Base-by-base conservation (phyloP, 2,113 vertebrate species). In the Apus apus region DNA sequence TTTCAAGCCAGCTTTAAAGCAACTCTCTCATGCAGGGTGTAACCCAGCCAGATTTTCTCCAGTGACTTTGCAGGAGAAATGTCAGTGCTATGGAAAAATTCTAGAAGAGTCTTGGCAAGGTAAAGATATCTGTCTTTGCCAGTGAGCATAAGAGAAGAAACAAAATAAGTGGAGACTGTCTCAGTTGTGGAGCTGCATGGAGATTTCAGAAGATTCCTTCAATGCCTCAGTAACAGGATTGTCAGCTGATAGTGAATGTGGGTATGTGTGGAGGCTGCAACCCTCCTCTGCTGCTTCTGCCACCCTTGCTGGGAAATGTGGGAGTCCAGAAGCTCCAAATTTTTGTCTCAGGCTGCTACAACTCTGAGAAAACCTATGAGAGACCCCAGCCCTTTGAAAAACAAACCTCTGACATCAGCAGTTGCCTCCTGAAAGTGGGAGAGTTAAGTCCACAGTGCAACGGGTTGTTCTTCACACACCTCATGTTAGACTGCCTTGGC, bases 1-100 rank as follows among this genome's bases (percentile, higher is more conserved):
- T 62, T 87, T 68, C 66, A 72, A 78, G 60, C 18, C 32, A 64
- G 15, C 46, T 90, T 74, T 53, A 29, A 80, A 72, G 13, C 0
- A 0, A 27, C 30, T 58, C n/a, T 67, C 22, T 22, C 7, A 2
- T 6, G 18, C 0, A 1, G 38, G 36, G 13, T 72, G 22, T 76
- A 61, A 34, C 26, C 60, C 40, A 62, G 40, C 15, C 20, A 13
- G 46, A 56, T 93, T 80, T 71, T 43, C 79, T 77, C 67, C 58
- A 56, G 68, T 26, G 70, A 25, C 61, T 89, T 57, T 20, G 6
- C 76, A 66, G 81, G 78, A 85, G 68, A 56, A 88, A 71, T 25
- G 17, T 15, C 62, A 58, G 38, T 4, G 0, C 46, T 68, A 29
- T 34, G n/a, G 79, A 54, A 58, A 58, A 32, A 62, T 67, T 86